Evolutionary conservation across 2,113 vertebrate genomes (phyloP).

Genomic region (Paramormyrops kingsleyae): DNA sequence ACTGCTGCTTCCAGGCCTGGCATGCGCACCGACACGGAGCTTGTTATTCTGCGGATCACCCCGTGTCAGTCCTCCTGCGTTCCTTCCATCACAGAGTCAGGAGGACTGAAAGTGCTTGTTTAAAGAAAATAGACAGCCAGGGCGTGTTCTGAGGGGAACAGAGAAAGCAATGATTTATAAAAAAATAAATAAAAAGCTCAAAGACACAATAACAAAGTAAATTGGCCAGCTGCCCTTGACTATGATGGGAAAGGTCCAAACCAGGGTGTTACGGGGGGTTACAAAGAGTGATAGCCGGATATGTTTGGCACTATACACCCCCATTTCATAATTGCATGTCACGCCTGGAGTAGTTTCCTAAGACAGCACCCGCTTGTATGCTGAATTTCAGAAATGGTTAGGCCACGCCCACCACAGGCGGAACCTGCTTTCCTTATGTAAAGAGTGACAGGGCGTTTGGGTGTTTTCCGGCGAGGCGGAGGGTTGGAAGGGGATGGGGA

Average conservation of each 20-base stretch:
- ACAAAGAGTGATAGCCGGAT: constrained; percentile 31
- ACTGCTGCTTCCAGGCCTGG: background rate
- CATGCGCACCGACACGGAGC: constrained; percentile 8
- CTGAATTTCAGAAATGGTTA: constrained; percentile 31
- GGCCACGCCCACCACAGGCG: background rate
- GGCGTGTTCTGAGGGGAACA: constrained; percentile 31
- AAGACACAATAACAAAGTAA: constrained; percentile 33
- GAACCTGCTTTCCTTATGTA: background rate
- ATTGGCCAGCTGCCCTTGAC: constrained; percentile 41
- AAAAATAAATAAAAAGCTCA: constrained; percentile 19
- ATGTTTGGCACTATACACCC: constrained; percentile 22
- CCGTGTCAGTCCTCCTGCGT: constrained; percentile 40
- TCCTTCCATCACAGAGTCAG: constrained; percentile 36
- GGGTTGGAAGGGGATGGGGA: background rate
- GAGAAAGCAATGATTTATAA: constrained; percentile 44
- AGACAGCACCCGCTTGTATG: constrained; percentile 26
- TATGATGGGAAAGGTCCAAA: constrained; percentile 39
- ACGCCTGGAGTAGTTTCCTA: background rate
- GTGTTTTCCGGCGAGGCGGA: background rate
- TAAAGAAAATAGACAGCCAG: constrained; percentile 40
- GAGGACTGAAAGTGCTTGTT: constrained; percentile 36
- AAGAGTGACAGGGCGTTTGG: background rate
- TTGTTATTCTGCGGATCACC: constrained; percentile 43
- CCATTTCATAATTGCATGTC: constrained; percentile 35
- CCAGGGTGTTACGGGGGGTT: background rate